Evolutionary conservation across 2,113 vertebrate species (phyloP).

Genomic region (Campylomormyrus tamandua): DNA sequence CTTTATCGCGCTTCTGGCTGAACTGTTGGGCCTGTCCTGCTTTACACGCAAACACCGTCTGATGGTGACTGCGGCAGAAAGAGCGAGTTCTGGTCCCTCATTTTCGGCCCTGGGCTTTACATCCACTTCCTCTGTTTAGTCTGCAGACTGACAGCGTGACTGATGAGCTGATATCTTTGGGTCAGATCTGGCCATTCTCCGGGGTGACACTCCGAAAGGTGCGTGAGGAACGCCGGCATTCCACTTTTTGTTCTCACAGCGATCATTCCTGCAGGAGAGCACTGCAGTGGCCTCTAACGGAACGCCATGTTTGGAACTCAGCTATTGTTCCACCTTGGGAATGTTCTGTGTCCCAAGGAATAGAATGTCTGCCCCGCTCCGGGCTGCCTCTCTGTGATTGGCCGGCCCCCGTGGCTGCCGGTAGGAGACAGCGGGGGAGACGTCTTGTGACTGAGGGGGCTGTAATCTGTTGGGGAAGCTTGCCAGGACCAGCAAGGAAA

Average conservation of each 20-base stretch:
- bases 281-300: not conserved
- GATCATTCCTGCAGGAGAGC: not conserved
- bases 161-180: not conserved
- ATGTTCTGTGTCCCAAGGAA: not conserved
- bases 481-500: not conserved
- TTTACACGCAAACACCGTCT: not conserved
- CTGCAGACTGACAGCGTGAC: not conserved
- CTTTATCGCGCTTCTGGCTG: not conserved
- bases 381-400: not conserved
- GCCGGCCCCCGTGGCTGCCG: not conserved
- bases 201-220: not conserved
- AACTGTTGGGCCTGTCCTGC: not conserved
- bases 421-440: not conserved
- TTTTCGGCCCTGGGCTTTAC: not conserved
- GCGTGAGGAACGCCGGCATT: not conserved
- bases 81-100: not conserved
- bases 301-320: not conserved
- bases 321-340: not conserved
- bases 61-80: not conserved
- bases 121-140: not conserved
- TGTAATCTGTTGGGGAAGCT: not conserved
- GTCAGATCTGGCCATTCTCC: not conserved
- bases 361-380: not conserved
- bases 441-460: constrained; percentile 2
- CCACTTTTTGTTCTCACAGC: not conserved